Evolutionary conservation across 2,888 invertebrate genomes (phyloP), one percentile per base, ranked within the genome.

Genomic region (Gandaritis pyraliata): DNA sequence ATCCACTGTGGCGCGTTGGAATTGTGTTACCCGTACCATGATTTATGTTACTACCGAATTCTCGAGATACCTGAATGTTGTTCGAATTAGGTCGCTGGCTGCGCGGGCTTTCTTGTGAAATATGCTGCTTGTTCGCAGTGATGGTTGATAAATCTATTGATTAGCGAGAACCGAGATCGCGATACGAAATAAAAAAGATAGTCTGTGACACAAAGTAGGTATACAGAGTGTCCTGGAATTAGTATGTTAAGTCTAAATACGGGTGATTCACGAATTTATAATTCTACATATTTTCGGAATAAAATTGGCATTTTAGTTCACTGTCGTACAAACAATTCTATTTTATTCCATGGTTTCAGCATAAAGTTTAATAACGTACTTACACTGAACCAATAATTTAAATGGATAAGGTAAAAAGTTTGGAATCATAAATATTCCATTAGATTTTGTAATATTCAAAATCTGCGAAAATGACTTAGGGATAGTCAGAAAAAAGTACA

Each of bases 21-120:
- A 65, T 65, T 54, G 64, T 66, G 66, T 58, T 60, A 55, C 68
- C 60, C 68, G 53, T 70, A 69, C 65, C 62, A 66, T 48, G 66
- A 61, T 59, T 66, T 66, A 63, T 68, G 62, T 64, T 64, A 59
- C 63, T 50, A 54, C 58, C 48, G 38, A 63, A 70, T 70, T 66
- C 68, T 58, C 51, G 36, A 51, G 53, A 70, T 69, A 50, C 65
- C 64, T 48, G 60, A 52, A 67, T 67, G 70, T 68, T 61, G 41
- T 58, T 59, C 41, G 62, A 70, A 65, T 65, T 68, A 54, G 68
- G 66, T 58, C 60, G 62, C 55, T 36, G 41, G 36, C 46, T 58
- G 48, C 52, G 33, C 12, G 16, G 58, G 56, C 64, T 69, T 69
- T 70, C 68, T 59, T 59, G 54, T 55, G 43, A 63, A 61, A 66